Evolutionary conservation across 2,888 invertebrate genomes (phyloP).

Genomic region (Cephus spinipes): DNA sequence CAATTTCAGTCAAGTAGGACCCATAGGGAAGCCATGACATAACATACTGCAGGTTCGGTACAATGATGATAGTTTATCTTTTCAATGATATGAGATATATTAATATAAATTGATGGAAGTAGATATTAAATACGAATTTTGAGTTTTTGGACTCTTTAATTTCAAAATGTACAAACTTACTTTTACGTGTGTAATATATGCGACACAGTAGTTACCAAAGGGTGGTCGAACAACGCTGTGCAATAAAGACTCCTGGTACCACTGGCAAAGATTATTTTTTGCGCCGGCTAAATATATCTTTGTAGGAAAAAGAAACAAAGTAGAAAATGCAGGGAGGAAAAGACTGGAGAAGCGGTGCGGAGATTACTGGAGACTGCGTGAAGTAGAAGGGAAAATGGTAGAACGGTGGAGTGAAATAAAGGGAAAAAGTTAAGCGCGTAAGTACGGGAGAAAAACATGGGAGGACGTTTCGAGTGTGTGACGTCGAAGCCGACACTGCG

Average conservation of each 20-base stretch:
- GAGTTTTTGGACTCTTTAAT: neutral
- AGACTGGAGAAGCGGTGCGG: neutral
- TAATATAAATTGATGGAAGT: neutral
- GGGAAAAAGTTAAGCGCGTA: conserved; percentile 3
- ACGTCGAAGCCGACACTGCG: neutral
- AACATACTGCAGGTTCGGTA: neutral
- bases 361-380: neutral
- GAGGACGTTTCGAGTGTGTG: neutral
- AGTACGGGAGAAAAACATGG: neutral
- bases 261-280: neutral
- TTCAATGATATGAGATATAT: neutral
- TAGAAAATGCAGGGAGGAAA: neutral
- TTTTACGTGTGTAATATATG: too few relatives aligned
- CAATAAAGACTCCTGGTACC: neutral
- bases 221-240: neutral
- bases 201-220: too few relatives aligned
- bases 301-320: neutral
- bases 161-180: neutral
- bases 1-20: neutral
- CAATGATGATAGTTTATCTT: neutral
- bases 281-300: neutral
- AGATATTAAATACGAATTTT: neutral
- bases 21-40: neutral
- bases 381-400: neutral
- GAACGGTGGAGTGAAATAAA: conserved; percentile 3